Conservation (phyloP, 2,888 invertebrate species). For the Dicyrtomina minuta region DNA sequence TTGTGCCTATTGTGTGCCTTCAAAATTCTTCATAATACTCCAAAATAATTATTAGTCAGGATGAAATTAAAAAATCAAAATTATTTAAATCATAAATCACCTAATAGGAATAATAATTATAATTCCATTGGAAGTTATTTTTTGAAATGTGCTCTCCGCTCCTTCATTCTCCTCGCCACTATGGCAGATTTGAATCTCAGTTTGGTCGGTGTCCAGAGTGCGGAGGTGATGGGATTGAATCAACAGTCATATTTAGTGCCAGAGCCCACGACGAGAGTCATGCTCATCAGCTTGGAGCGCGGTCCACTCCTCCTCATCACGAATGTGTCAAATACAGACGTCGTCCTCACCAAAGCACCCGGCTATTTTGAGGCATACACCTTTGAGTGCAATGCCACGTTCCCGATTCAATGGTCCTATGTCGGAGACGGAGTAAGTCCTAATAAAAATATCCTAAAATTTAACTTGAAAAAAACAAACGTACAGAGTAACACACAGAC, state of each 20-base stretch:
- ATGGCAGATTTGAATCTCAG: too few species aligned
- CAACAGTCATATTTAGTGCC: background rate
- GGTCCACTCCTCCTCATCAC: constrained; percentile 40
- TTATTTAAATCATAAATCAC: too few species aligned
- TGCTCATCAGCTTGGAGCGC: constrained; percentile 43
- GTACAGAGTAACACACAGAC: background rate
- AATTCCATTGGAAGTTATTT: too few species aligned
- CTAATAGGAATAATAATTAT: too few species aligned
- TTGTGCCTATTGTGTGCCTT: too few species aligned
- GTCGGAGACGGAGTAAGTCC: constrained; percentile 45
- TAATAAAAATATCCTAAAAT: background rate
- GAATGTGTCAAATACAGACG: constrained; percentile 41
- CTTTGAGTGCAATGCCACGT: constrained; percentile 48
- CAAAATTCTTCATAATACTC: too few species aligned
- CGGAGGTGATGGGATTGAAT: too few species aligned
- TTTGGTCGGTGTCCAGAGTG: too few species aligned
- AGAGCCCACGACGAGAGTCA: constrained; percentile 36
- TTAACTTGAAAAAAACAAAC: background rate
- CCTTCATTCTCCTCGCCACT: too few species aligned
- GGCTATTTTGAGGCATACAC: constrained; percentile 45
- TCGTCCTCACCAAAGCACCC: constrained; percentile 39
- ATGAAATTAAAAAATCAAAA: too few species aligned
- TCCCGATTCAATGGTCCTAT: constrained; percentile 48
- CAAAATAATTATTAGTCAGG: too few species aligned
- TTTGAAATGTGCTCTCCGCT: too few species aligned